These are phyloP conservation scores for Drosophila birchii DNA, from an alignment of 2,888 invertebrate species.

Conservation along the genomic window DNA sequence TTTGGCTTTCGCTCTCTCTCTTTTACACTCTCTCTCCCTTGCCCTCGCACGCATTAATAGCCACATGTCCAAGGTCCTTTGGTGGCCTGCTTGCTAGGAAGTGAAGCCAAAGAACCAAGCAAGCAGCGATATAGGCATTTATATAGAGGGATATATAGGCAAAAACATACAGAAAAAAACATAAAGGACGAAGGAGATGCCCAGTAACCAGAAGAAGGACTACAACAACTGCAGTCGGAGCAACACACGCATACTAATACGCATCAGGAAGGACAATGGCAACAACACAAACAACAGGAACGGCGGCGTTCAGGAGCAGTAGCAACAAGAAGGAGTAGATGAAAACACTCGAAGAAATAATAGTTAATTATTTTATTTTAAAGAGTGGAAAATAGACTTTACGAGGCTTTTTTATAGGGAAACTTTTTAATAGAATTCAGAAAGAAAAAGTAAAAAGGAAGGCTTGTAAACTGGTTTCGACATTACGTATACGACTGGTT, in stretches of 20 bases:
- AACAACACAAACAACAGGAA: conserved; percentile 31
- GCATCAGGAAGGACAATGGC: conserved; percentile 50
- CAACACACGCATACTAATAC: conserved; percentile 37
- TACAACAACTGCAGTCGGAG: conserved; percentile 48
- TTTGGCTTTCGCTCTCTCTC: conserved; percentile 50
- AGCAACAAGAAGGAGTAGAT: conserved; percentile 36
- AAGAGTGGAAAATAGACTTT: not conserved
- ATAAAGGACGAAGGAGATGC: conserved; percentile 49
- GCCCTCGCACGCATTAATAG: conserved; percentile 18
- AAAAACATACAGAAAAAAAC: conserved; percentile 31
- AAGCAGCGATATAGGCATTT: conserved; percentile 26
- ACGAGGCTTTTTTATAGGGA: not conserved
- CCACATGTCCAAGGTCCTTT: conserved; percentile 68
- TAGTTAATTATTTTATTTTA: accelerated
- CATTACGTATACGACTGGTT: conserved; percentile 13
- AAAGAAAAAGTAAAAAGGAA: not conserved
- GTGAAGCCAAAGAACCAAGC: conserved; percentile 59
- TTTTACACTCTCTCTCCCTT: conserved; percentile 5
- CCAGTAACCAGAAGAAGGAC: conserved; percentile 53
- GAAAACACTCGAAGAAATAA: conserved; percentile 16
- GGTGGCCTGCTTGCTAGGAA: conserved; percentile 67
- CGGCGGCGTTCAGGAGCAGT: conserved; percentile 17
- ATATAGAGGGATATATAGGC: conserved; percentile 50
- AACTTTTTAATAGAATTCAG: not conserved
- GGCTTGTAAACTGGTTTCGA: not conserved